A percentile compares a stretch with the other conserved stretches of the same genome.
phyloP scores from a whole-genome alignment of 2,113 vertebrate genomes.

The Hymenochirus boettgeri region DNA sequence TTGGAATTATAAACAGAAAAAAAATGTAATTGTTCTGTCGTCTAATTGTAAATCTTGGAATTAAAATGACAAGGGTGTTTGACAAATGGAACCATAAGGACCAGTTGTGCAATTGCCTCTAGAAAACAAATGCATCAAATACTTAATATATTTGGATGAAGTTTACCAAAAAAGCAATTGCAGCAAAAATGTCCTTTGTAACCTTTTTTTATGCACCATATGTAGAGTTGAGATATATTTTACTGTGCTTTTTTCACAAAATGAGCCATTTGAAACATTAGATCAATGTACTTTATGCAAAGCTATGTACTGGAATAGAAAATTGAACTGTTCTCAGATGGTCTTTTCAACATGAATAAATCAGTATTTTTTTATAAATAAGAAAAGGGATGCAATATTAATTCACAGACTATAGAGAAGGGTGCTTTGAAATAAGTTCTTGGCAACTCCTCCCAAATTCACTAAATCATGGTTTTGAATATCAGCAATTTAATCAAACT shows the following conservation, averaged over 20 bases:
- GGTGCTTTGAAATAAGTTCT: too few species aligned
- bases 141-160: constrained; percentile 30
- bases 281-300: constrained; percentile 11
- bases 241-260: constrained; percentile 3
- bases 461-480: too few species aligned
- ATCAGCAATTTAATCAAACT: too few species aligned
- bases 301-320: background rate
- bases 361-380: background rate
- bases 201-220: constrained; percentile 20
- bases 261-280: constrained; percentile 14
- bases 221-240: constrained; percentile 9
- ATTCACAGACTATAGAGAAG: too few species aligned
- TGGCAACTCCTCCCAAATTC: too few species aligned
- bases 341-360: background rate
- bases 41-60: constrained; percentile 43
- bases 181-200: background rate
- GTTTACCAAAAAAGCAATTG: constrained; percentile 27
- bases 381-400: background rate
- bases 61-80: constrained; percentile 13
- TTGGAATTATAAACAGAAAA: too few species aligned
- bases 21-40: constrained; percentile 13
- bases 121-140: background rate
- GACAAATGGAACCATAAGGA: constrained; percentile 16
- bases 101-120: constrained; percentile 27
- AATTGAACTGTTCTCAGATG: constrained; percentile 14